Base-by-base conservation (phyloP, 2,113 vertebrate genomes). In the Callopanchax toddi region DNA sequence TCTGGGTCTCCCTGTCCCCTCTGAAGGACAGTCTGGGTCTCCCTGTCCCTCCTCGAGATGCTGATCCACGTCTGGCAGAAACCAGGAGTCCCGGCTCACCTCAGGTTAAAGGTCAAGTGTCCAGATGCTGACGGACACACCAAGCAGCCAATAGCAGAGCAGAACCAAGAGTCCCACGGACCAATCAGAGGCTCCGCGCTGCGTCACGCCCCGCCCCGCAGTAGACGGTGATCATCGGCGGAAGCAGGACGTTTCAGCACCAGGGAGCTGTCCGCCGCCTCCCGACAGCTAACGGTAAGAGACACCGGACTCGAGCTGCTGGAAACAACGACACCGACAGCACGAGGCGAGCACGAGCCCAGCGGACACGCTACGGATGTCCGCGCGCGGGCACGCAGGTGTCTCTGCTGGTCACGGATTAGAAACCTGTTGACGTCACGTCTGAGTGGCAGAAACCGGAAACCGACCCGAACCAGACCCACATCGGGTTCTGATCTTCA, bases 371-470 rank as follows among this genome's bases (percentile, higher is more conserved):
- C 17, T 16, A 11, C 42, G 26, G 34, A 3, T 16, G 15, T 17
- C 39, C 0, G 29, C 29, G 0, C n/a, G 12, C 36, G 9, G 2
- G 34, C 21, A 12, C 34, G 3, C 46, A 26, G 12, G 36, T 29
- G 60, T 20, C 11, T 40, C 21, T 1, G 26, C 36, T 9, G 34
- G n/a, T 23, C 32, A 9, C 39, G 69, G 60, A 78, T 75, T 57
- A 79, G 32, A 60, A 55, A 85, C 78, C 82, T 83, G 83, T 85
- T 87, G 80, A 78, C n/a, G n/a, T n/a, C n/a, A n/a, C n/a, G n/a
- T n/a, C n/a, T n/a, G n/a, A n/a, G n/a, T n/a, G n/a, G n/a, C n/a
- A n/a, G n/a, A n/a, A n/a, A n/a, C n/a, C n/a, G n/a, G n/a, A n/a
- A n/a, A n/a, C n/a, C n/a, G n/a, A n/a, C n/a, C n/a, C n/a, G n/a